A percentile compares a stretch with the other conserved stretches of the same genome.
phyloP scores from a whole-genome alignment of 37 sponge, comb jelly and placozoan species.

The Mnemiopsis leidyi region DNA sequence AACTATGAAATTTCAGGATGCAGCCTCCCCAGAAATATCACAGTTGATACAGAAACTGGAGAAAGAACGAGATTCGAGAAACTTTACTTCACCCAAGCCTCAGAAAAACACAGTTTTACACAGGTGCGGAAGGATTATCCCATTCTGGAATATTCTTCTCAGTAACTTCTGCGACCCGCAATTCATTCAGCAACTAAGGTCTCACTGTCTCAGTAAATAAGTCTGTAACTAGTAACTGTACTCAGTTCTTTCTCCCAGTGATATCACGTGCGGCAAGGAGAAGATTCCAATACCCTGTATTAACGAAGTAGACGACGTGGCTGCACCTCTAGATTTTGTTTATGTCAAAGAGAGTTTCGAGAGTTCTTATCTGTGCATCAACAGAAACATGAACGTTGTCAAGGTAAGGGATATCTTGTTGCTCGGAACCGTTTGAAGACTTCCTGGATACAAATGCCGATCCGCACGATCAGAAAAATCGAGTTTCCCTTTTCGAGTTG shows the following conservation, averaged over 20 bases:
- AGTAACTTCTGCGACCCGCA: too few species aligned
- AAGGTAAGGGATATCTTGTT: slow-evolving; percentile 37
- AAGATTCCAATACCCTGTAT: slow-evolving; percentile 61
- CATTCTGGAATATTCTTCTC: too few species aligned
- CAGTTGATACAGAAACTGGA: slow-evolving; percentile 34
- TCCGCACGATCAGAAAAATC: too few species aligned
- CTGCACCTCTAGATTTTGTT: slow-evolving; percentile 55
- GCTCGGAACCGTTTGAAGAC: too few species aligned
- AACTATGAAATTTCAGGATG: too few species aligned
- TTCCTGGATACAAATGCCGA: too few species aligned
- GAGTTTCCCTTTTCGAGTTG: too few species aligned
- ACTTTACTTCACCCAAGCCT: slow-evolving; percentile 12
- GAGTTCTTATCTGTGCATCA: slow-evolving; percentile 57
- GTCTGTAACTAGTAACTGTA: too few species aligned
- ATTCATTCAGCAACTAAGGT: too few species aligned
- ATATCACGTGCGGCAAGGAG: slow-evolving; percentile 46
- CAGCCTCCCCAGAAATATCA: background rate
- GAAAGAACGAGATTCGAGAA: slow-evolving; percentile 35
- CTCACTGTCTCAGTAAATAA: too few species aligned
- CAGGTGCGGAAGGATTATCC: slow-evolving; percentile 39
- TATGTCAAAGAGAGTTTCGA: slow-evolving; percentile 63
- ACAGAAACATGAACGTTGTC: slow-evolving; percentile 62
- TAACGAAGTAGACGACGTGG: slow-evolving; percentile 47
- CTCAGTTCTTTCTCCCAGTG: slow-evolving; percentile 2
- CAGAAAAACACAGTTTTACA: slow-evolving; percentile 47